Percentiles rank a stretch among this genome's conserved stretches.
phyloP scores from a whole-genome alignment of 2,113 vertebrate genomes.

The Rana temporaria region DNA sequence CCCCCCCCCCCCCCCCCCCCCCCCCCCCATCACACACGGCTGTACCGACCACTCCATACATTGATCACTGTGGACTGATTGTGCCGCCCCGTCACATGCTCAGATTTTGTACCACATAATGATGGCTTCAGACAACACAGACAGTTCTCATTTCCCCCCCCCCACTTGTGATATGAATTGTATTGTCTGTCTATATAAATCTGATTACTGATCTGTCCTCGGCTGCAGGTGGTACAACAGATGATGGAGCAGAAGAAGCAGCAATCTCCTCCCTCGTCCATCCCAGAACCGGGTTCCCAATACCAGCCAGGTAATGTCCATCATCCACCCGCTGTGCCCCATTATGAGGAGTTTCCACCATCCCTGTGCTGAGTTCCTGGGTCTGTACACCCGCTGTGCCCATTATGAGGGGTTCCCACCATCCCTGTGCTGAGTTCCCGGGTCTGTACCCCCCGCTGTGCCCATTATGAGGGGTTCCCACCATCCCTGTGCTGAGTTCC shows the following conservation, averaged over 20 bases:
- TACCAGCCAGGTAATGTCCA: conserved; percentile 70
- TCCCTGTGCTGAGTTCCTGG: no score
- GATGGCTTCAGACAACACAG: neutral
- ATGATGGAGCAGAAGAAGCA: conserved; percentile 93
- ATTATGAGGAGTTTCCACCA: neutral
- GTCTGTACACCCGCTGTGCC: neutral
- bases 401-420: neutral
- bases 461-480: neutral
- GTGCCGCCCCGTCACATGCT: no score
- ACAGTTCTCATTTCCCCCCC: no score
- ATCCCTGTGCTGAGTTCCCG: no score
- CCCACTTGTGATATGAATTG: no score
- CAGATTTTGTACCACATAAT: neutral
- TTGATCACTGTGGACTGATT: neutral
- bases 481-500: neutral
- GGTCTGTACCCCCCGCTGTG: neutral
- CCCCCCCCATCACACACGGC: neutral
- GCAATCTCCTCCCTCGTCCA: conserved; percentile 74
- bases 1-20: no score
- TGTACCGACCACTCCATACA: no score
- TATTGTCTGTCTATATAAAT: neutral
- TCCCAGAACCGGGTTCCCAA: conserved; percentile 76
- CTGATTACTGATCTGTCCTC: neutral
- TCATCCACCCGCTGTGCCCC: neutral
- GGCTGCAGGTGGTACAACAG: conserved; percentile 85